phyloP scores from a whole-genome alignment of 2,797 vertebrate species.

The Bovichtus diacanthus region DNA sequence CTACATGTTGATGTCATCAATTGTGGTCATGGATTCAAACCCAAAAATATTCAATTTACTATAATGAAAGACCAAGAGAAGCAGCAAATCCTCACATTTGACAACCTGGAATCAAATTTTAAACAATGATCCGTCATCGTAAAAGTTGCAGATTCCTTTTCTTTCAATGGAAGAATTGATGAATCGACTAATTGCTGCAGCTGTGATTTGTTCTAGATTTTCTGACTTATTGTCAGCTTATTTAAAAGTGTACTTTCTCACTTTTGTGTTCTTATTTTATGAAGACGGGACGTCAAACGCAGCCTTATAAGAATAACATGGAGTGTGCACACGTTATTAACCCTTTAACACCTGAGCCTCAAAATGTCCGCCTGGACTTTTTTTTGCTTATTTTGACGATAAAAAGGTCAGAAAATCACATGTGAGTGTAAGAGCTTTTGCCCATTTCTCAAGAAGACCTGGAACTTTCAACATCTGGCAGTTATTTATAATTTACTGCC shows the following conservation, averaged over 20 bases:
- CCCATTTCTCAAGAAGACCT: too few species aligned
- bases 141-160: neutral
- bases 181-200: neutral
- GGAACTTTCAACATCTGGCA: too few species aligned
- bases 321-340: neutral
- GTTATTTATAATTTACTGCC: too few species aligned
- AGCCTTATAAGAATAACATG: neutral
- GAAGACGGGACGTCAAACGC: neutral
- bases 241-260: neutral
- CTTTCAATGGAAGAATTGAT: neutral
- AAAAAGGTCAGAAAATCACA: too few species aligned
- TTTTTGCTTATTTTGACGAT: too few species aligned
- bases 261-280: neutral
- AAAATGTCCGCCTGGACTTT: too few species aligned
- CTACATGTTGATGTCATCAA: neutral
- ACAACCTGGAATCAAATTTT: neutral
- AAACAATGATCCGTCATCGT: neutral
- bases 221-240: neutral
- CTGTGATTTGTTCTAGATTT: neutral
- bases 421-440: too few species aligned
- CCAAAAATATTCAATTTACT: neutral
- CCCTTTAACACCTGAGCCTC: too few species aligned
- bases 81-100: neutral
- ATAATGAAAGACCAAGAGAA: neutral
- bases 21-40: too few species aligned